Evolutionary conservation across 2,888 invertebrate genomes (phyloP).

Genomic region (Papilio protenor): DNA sequence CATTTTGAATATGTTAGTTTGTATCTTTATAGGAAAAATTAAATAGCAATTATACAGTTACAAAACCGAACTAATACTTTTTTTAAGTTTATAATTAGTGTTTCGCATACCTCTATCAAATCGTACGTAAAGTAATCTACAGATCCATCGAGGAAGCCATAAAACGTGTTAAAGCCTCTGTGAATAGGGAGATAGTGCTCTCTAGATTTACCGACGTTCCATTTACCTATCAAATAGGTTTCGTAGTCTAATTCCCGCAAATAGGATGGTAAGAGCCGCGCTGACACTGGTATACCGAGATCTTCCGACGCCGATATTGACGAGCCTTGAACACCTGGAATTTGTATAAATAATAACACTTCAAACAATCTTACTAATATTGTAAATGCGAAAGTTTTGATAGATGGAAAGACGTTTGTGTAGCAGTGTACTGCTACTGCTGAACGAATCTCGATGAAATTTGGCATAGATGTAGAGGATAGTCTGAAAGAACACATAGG

Average conservation of each 20-base stretch:
- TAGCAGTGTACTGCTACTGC: too few species aligned
- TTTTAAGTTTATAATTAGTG: slow-evolving; percentile 13
- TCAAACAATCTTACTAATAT: not conserved
- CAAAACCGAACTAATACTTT: not conserved
- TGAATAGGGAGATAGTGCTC: slow-evolving; percentile 87
- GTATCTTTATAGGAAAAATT: not conserved
- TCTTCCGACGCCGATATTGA: slow-evolving; percentile 83
- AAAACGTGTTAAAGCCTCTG: slow-evolving; percentile 91
- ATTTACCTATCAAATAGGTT: slow-evolving; percentile 93
- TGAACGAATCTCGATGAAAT: too few species aligned
- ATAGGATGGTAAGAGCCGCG: slow-evolving; percentile 88
- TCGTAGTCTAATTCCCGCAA: slow-evolving; percentile 89
- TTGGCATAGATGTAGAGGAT: too few species aligned
- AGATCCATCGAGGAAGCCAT: slow-evolving; percentile 91
- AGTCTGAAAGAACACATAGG: too few species aligned
- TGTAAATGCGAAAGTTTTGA: too few species aligned
- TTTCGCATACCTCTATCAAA: slow-evolving; percentile 66
- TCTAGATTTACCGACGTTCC: slow-evolving; percentile 92
- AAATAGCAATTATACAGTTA: not conserved
- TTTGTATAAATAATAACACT: slow-evolving; percentile 45
- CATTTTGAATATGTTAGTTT: not conserved
- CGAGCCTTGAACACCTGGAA: slow-evolving; percentile 59
- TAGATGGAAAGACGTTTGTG: too few species aligned
- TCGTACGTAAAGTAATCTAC: slow-evolving; percentile 90
- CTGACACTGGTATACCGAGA: slow-evolving; percentile 87